Percentiles rank a stretch among this genome's conserved stretches.
Evolutionary conservation across 2,113 vertebrate genomes (phyloP).

Genomic region (Ceuthmochares aereus): DNA sequence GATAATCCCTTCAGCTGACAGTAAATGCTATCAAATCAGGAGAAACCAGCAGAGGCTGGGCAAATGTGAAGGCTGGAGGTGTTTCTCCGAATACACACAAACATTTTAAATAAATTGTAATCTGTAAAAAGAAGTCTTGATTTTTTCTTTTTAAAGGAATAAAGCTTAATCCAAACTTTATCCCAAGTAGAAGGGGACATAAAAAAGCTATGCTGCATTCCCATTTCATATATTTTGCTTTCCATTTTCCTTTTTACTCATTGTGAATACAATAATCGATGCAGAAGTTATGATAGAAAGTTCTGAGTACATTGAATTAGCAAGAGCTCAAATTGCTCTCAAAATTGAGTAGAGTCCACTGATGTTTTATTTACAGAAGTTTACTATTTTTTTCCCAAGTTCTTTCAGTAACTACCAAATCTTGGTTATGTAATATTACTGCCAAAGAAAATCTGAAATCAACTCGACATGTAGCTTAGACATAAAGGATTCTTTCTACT

Average conservation of each 20-base stretch:
- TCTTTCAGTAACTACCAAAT: neutral
- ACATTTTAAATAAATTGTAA: neutral
- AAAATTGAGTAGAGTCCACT: neutral
- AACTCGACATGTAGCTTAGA: neutral
- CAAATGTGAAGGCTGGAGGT: neutral
- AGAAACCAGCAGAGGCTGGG: neutral
- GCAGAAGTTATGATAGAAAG: neutral
- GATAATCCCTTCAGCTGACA: neutral
- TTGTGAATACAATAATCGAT: neutral
- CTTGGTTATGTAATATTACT: neutral
- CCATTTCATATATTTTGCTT: constrained; percentile 8
- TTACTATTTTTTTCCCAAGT: neutral
- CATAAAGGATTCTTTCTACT: neutral
- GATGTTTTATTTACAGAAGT: neutral
- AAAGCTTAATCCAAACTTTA: neutral
- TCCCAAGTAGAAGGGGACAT: neutral
- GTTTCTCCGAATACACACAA: neutral
- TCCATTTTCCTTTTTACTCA: neutral
- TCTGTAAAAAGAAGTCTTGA: neutral
- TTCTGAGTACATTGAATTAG: neutral
- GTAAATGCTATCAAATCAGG: neutral
- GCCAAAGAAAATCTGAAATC: neutral
- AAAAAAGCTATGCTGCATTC: neutral
- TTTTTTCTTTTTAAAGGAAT: neutral
- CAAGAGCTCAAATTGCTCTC: neutral